phyloP scores from a whole-genome alignment of 2,113 vertebrate genomes.

The Heloderma charlesbogerti region DNA sequence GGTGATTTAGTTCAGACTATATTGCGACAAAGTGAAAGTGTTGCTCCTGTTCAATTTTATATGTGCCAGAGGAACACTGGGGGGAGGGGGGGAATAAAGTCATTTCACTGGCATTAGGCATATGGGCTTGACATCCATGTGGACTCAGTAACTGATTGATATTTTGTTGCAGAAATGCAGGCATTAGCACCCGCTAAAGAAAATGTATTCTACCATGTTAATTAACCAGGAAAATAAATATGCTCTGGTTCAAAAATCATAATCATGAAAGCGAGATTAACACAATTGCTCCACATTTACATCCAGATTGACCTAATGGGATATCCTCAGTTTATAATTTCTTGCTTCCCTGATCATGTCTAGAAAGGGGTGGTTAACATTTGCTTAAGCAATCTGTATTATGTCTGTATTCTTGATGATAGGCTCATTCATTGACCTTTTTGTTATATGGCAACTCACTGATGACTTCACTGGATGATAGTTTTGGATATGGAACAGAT shows the following conservation, averaged over 20 bases:
- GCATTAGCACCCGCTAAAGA: neutral
- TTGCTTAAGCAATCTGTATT: neutral
- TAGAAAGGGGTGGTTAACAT: neutral
- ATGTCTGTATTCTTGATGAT: no score
- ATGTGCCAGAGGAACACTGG: fast-evolving
- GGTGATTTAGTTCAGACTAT: neutral
- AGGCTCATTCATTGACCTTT: neutral
- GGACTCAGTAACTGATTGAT: neutral
- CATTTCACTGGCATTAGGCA: neutral
- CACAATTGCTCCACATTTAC: neutral
- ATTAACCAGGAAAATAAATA: neutral
- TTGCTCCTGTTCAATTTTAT: neutral
- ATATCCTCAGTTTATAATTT: neutral
- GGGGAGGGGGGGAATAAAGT: neutral
- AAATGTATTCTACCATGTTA: neutral
- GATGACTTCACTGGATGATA: neutral
- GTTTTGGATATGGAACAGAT: neutral
- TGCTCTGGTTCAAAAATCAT: neutral
- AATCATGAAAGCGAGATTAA: neutral
- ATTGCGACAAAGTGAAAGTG: neutral
- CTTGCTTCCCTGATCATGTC: neutral
- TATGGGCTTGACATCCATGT: neutral
- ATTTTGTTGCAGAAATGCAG: constrained; percentile 7
- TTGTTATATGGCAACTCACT: neutral
- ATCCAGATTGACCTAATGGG: neutral